Evolutionary conservation across 1,140 invertebrate species (phyloP).

Genomic region (Diachasma alloeum): DNA sequence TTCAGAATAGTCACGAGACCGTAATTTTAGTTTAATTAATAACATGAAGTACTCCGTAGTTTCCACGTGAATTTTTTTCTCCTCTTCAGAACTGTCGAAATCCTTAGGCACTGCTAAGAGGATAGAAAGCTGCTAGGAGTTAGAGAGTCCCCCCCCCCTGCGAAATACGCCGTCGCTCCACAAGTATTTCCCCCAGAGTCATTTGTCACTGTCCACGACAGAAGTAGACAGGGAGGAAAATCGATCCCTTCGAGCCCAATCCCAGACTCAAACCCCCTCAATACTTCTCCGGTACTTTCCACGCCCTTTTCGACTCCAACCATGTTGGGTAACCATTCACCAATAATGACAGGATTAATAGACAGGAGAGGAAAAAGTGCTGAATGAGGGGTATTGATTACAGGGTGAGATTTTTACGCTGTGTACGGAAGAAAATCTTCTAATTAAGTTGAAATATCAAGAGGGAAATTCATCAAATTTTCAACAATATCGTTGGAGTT

Average conservation of each 20-base stretch:
- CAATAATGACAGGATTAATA: conserved; percentile 8
- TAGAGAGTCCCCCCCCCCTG: conserved; percentile 23
- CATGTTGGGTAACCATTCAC: conserved; percentile 2
- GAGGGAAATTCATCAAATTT: background rate
- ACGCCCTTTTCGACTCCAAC: conserved; percentile 5
- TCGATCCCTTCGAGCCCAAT: conserved; percentile 49
- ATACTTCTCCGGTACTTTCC: background rate
- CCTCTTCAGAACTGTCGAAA: background rate
- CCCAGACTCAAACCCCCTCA: conserved; percentile 36
- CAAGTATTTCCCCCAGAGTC: conserved; percentile 24
- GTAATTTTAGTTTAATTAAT: too few species aligned
- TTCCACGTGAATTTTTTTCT: background rate
- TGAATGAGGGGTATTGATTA: background rate
- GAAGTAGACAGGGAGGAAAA: conserved; percentile 55
- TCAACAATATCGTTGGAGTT: background rate
- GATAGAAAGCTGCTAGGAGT: background rate
- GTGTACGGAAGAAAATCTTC: background rate
- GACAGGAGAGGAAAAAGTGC: background rate
- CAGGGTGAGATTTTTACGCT: background rate
- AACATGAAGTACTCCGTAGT: too few species aligned
- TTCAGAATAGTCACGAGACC: too few species aligned
- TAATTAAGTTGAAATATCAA: background rate
- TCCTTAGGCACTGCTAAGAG: background rate
- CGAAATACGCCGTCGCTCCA: conserved; percentile 35
- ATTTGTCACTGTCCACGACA: conserved; percentile 61